Evolutionary conservation across 2,888 invertebrate species (phyloP), one percentile per base, ranked within the genome.

Genomic region (Scaptomyza caliginosa): DNA sequence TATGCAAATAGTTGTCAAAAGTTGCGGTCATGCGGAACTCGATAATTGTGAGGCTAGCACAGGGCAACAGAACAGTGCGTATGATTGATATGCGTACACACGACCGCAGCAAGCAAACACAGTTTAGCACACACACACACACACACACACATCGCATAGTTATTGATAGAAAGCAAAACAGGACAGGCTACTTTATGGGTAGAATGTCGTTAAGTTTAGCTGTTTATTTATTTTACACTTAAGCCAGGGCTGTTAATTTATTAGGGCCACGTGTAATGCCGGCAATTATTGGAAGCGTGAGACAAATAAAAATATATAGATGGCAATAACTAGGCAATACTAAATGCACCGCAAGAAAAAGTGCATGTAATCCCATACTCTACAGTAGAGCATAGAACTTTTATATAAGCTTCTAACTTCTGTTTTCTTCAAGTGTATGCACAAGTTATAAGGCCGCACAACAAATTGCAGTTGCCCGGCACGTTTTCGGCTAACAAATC

Each of bases 241-340:
- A 80, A 86, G 72, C 68, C 64, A 42, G 30, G 51, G 42, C 54
- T 59, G 69, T 77, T 85, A 85, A 84, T 84, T 84, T 84, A 84
- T 86, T 78, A 65, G 71, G 62, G 79, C 83, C 83, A 83, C 83
- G 83, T 86, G 82, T 85, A 86, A 82, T 84, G 68, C 76, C 50
- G 76, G 78, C 87, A 84, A 84, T 84, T 84, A 84, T 84, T 84
- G 87, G 84, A 86, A 76, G 83, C 83, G 87, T 84, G 83, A 86
- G 87, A 66, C 85, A 86, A 86, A 84, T 84, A 84, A 84, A 83
- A 84, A 81, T 81, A 68, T 81, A 70, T 83, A 79, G 16, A 34
- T 85, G 48, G 68, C 69, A 62, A 79, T 66, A 78, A 65, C 70
- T 64, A 60, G 28, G 51, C 58, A 21, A 59, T 43, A 28, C 3